phyloP scores from a whole-genome alignment of 2,888 invertebrate species.

The Abrostola triplasia region DNA sequence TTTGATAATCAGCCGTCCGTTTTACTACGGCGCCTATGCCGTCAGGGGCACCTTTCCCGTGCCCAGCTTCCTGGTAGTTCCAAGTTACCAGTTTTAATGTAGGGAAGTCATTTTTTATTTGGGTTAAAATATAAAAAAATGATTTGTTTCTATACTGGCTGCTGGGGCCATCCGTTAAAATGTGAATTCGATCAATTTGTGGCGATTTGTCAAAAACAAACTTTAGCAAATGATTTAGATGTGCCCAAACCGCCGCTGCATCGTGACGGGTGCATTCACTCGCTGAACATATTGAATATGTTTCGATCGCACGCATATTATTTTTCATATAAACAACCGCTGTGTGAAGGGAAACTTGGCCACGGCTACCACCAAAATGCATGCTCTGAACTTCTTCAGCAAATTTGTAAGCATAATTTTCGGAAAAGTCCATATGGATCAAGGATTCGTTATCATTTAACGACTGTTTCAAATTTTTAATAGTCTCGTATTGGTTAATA shows the following conservation, averaged over 20 bases:
- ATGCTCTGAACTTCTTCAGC: not conserved
- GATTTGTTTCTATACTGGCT: not conserved
- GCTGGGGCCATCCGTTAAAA: not conserved
- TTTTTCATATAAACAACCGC: not conserved
- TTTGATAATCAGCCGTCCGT: not conserved
- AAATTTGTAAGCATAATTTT: not conserved
- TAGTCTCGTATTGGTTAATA: too few relatives aligned
- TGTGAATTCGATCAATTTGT: not conserved
- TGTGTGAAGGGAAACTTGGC: not conserved
- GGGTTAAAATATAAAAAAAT: not conserved
- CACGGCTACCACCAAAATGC: not conserved
- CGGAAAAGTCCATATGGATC: not conserved
- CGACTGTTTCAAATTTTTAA: too few relatives aligned
- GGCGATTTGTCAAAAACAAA: not conserved
- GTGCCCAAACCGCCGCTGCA: not conserved
- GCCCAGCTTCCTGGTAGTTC: not conserved
- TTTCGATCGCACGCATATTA: not conserved
- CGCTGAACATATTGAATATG: not conserved
- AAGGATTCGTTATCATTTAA: not conserved
- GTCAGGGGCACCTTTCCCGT: too few relatives aligned
- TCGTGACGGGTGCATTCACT: not conserved
- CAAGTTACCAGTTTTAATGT: not conserved
- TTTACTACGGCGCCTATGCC: not conserved
- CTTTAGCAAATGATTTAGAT: not conserved
- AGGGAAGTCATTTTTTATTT: not conserved